A percentile compares a stretch with the other conserved stretches of the same genome.
These are phyloP conservation scores for Beroe forskalii DNA, from an alignment of 37 sponge, comb jelly and placozoan species.

Conservation along the genomic window DNA sequence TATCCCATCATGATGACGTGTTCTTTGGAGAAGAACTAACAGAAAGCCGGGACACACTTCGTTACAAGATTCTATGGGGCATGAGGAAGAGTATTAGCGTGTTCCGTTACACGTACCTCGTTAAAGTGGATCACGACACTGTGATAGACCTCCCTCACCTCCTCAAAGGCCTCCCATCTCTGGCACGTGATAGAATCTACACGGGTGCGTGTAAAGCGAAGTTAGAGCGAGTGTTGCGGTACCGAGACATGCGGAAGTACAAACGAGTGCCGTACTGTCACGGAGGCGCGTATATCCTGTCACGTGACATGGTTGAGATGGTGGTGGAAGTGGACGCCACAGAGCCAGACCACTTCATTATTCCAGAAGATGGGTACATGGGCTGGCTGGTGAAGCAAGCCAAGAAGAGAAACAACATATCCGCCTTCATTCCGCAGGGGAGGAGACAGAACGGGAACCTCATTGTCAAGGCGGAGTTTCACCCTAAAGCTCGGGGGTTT, in stretches of 20 bases:
- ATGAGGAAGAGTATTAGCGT: slow-evolving; percentile 7
- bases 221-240: not conserved
- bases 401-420: not conserved
- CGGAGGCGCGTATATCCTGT: not conserved
- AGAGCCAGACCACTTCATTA: not conserved
- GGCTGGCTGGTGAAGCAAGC: slow-evolving; percentile 4
- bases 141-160: slow-evolving; percentile 2
- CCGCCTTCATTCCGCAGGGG: not conserved
- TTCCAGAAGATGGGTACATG: slow-evolving; percentile 7
- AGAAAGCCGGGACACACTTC: not conserved
- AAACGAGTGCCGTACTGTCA: not conserved
- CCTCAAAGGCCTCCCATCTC: not conserved
- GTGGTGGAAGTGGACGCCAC: not conserved
- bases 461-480: not conserved
- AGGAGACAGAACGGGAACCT: too few relatives aligned
- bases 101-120: not conserved
- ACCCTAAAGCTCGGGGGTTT: too few relatives aligned
- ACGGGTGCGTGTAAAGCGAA: not conserved
- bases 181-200: not conserved
- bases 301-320: slow-evolving; percentile 2
- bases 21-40: not conserved
- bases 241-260: not conserved
- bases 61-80: slow-evolving; percentile 29
- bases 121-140: slow-evolving; percentile 18
- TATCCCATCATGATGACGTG: not conserved